A percentile compares a stretch with the other conserved stretches of the same genome.
Evolutionary conservation across 2,113 vertebrate genomes (phyloP).

Genomic region (Podarcis cretensis): DNA sequence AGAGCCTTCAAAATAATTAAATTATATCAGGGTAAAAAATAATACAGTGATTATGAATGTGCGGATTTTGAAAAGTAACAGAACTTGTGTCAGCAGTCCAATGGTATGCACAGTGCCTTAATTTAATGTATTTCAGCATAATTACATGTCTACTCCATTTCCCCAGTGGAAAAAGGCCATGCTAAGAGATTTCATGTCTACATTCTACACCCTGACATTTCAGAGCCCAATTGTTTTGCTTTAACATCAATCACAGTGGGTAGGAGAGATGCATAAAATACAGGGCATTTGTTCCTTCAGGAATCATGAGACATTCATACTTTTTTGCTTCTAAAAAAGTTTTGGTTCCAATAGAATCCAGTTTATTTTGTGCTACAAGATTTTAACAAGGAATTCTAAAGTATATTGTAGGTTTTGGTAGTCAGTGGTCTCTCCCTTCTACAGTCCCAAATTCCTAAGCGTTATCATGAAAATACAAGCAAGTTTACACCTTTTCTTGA

Average conservation of each 20-base stretch:
- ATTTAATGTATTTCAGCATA: conserved; percentile 76
- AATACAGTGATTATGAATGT: conserved; percentile 93
- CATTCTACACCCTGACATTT: conserved; percentile 76
- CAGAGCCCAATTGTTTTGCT: conserved; percentile 70
- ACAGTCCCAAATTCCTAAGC: conserved; percentile 63
- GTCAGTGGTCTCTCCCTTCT: conserved; percentile 39
- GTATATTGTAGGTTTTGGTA: conserved; percentile 72
- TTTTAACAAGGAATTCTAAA: conserved; percentile 55
- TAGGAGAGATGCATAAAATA: conserved; percentile 89
- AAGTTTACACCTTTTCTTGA: conserved; percentile 56
- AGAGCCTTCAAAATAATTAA: conserved; percentile 84
- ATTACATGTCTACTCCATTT: conserved; percentile 72
- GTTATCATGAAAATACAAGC: conserved; percentile 52
- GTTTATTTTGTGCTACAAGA: conserved; percentile 74
- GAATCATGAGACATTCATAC: conserved; percentile 74
- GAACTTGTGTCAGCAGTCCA: conserved; percentile 79
- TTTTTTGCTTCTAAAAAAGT: conserved; percentile 72
- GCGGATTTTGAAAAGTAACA: conserved; percentile 78
- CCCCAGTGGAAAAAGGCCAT: conserved; percentile 73
- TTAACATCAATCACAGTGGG: conserved; percentile 94
- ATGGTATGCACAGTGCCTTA: conserved; percentile 80
- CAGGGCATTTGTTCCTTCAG: conserved; percentile 72
- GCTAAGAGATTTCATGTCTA: conserved; percentile 75
- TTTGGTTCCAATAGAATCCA: conserved; percentile 74
- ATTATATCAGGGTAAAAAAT: conserved; percentile 81